A percentile compares a stretch with the other conserved stretches of the same genome.
Evolutionary conservation across 2,888 invertebrate species (phyloP).

Genomic region (Tetramorium bicarinatum): DNA sequence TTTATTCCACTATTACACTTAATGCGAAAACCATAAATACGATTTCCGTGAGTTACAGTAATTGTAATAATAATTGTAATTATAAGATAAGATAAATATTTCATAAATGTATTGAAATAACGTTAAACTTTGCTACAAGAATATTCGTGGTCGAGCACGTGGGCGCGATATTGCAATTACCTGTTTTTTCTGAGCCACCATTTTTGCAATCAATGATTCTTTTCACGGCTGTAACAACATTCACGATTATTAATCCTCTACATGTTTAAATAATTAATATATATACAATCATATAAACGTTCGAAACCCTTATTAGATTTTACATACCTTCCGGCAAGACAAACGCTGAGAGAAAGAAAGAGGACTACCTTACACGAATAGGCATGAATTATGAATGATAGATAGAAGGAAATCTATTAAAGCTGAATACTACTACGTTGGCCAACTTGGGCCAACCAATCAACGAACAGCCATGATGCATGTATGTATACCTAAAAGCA

Average conservation of each 20-base stretch:
- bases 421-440: too few species aligned
- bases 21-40: neutral
- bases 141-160: slow-evolving; percentile 43
- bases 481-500: too few species aligned
- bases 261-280: neutral
- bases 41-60: neutral
- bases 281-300: neutral
- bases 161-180: slow-evolving; percentile 86
- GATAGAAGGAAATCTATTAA: neutral
- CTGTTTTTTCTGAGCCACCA: slow-evolving; percentile 96
- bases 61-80: neutral
- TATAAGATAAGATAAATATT: neutral
- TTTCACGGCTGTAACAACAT: slow-evolving; percentile 66
- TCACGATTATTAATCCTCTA: slow-evolving; percentile 14
- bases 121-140: slow-evolving; percentile 16
- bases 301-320: neutral
- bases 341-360: slow-evolving; percentile 3
- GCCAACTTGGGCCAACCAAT: too few species aligned
- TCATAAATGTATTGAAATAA: neutral
- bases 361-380: neutral
- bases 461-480: too few species aligned
- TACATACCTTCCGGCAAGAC: slow-evolving; percentile 2
- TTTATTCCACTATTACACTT: neutral
- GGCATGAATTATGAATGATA: neutral
- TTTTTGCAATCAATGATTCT: slow-evolving; percentile 85